Base-by-base conservation (phyloP, 2,888 invertebrate species). In the Cartodere bifasciata region DNA sequence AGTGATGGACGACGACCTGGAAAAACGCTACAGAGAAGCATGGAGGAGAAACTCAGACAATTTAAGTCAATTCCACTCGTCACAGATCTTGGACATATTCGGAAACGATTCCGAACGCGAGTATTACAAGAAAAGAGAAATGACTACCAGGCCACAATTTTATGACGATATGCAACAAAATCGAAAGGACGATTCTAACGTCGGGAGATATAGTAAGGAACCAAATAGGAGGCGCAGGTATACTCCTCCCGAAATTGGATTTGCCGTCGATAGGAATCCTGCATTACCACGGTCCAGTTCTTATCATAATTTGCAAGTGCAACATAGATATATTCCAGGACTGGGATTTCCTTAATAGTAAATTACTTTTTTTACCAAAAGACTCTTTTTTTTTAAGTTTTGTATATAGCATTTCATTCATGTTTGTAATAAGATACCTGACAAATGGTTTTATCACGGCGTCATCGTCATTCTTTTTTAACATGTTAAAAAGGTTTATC, bases 61-160 rank as follows among this genome's bases (percentile, higher is more conserved):
- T 7, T 50, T 54, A 6, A 67, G 68, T 44, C 68, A 73, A 48
- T 75, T 75, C 44, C 71, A 73, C 42, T 64, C 72, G 10, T 64
- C 72, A n/a, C 68, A 72, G 29, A 68, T 74, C 37, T 61, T 75
- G 41, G 77, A 79, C 50, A 60, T 76, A 11, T 80, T 76, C 44
- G 78, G 75, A 14, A 71, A 71, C 38, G 70, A 73, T 21, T 53
- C 64, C n/a, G 70, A 70, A 34, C 55, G 64, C 16, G 64, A 63
- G 36, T 70, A 70, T 64, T 67, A 67, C 48, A 59, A 66, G 37
- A 36, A 41, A 15, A 41, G 38, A 23, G 45, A 49, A 36, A 28
- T 36, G 22, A 34, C 38, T 11, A 40, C 45, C 4, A 38, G 35
- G 28, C 24, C 20, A 14, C 36, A 34, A 9, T 41, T 36, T 34